Evolutionary conservation across 2,113 vertebrate genomes (phyloP).

Genomic region (Ciconia stormi): DNA sequence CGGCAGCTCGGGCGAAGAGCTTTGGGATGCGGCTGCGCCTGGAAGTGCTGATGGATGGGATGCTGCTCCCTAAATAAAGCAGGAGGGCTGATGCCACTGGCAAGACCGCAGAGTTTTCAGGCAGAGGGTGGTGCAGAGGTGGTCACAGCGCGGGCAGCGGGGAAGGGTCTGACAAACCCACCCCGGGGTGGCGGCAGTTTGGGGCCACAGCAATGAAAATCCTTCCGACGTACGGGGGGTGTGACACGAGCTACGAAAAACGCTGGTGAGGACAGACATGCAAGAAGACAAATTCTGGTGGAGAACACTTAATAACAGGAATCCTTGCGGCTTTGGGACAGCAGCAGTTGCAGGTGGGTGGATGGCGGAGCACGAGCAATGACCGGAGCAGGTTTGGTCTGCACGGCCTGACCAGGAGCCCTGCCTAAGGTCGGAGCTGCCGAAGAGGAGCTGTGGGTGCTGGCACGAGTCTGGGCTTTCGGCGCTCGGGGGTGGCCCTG

Average conservation of each 20-base stretch:
- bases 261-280: neutral
- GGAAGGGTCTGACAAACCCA: neutral
- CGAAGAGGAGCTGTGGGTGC: neutral
- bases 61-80: neutral
- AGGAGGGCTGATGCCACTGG: neutral
- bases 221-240: too few relatives aligned
- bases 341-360: neutral
- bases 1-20: neutral
- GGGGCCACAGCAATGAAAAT: neutral
- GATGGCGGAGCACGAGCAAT: neutral
- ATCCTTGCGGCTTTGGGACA: accelerated
- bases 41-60: neutral
- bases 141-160: accelerated
- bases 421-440: neutral
- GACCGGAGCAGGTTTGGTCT: neutral
- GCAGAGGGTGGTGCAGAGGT: neutral
- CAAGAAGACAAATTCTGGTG: neutral
- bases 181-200: neutral
- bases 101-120: neutral
- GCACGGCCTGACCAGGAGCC: neutral
- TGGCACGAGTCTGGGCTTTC: neutral
- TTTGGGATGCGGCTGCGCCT: neutral
- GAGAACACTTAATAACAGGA: neutral
- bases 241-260: too few relatives aligned
- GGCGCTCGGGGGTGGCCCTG: accelerated